Evolutionary conservation across 2,113 vertebrate genomes (phyloP), one percentile per base, ranked within the genome.

Genomic region (Sapayoa aenigma): DNA sequence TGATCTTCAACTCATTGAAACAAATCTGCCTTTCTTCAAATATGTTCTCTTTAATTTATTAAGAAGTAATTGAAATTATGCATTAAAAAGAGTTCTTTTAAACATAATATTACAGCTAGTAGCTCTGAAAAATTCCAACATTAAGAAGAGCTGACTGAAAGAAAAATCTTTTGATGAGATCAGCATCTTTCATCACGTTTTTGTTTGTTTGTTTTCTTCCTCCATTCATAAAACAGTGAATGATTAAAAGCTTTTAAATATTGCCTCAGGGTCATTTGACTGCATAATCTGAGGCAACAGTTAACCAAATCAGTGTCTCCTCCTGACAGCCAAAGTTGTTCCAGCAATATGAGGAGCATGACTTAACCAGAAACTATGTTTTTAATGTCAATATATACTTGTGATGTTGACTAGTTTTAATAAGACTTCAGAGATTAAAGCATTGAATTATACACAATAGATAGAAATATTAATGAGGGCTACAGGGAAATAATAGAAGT

Each of bases 361-460:
- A 81, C 17, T 24, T 84, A 84, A 47, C 22, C 19, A 86, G 73
- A 81, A 59, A 35, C 1, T 18, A 0, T 2, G 6, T 30, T 30
- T 72, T 71, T 39, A 37, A 55, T 63, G 22, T 59, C 65, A 84
- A 22, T 74, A n/a, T 5, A 15, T 68, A 42, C 60, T 68, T 72
- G 23, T 71, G 47, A 53, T 81, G 19, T 65, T 46, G 47, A 42
- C 13, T 81, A 10, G 12, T 90, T 96, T 84, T 67, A 87, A 89
- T 21, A 89, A 52, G 33, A 87, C 56, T 81, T 89, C 79, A 81
- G 65, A 92, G 86, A 82, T 84, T 78, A 78, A n/a, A 81, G 69
- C n/a, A 94, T 75, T 94, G 84, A 89, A 92, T 67, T 81, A 84
- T 96, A 67, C 52, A 87, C 62, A 92, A 50, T 23, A 60, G 62